Conservation (phyloP, 1,140 invertebrate genomes). For the Tetragnatha versicolor region DNA sequence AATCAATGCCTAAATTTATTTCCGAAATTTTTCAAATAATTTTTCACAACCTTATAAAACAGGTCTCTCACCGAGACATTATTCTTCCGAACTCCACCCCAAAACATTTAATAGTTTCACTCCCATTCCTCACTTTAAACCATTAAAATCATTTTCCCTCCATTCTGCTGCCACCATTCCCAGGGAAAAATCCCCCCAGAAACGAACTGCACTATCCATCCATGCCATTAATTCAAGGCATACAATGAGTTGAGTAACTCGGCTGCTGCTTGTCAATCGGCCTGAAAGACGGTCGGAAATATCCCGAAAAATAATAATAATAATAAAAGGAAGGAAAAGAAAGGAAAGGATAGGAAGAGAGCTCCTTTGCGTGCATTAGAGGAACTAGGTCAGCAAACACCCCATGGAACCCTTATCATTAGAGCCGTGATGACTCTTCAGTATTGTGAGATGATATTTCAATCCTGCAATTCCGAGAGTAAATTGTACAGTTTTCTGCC, state of each 20-base stretch:
- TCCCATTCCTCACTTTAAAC: no score
- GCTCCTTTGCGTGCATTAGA: background rate
- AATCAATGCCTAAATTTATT: no score
- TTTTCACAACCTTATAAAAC: no score
- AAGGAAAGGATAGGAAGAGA: background rate
- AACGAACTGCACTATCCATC: no score
- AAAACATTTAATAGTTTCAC: no score
- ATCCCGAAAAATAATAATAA: background rate
- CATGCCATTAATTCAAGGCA: no score
- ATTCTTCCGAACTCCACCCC: no score
- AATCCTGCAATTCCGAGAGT: conserved; percentile 2
- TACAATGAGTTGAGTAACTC: background rate
- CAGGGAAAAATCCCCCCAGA: no score
- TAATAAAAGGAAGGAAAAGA: background rate
- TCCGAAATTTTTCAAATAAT: no score
- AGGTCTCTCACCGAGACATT: no score
- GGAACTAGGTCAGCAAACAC: conserved; percentile 14
- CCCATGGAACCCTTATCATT: conserved; percentile 7
- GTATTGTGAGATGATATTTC: background rate
- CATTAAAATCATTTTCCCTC: no score
- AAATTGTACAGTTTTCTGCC: background rate
- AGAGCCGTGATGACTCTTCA: background rate
- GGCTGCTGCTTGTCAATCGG: background rate
- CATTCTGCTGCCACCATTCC: no score
- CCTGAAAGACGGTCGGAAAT: background rate